phyloP scores from a whole-genome alignment of 2,888 invertebrate species.

The Campoplex capitator region DNA sequence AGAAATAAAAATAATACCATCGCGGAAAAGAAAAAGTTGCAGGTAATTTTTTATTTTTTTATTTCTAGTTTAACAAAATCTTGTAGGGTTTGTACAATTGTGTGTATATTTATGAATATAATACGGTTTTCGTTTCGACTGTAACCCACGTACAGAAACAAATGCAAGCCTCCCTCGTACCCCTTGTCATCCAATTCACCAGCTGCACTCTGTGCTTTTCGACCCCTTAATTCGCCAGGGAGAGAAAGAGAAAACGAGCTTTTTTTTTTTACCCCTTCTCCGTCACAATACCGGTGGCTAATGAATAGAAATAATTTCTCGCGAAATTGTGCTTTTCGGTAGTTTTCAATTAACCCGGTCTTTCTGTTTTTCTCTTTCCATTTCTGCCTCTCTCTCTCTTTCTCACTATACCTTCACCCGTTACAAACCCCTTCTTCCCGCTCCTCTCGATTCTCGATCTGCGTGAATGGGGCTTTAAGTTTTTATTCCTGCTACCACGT shows the following conservation, averaged over 20 bases:
- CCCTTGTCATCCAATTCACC: conserved; percentile 43
- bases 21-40: conserved; percentile 51
- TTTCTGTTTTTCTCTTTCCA: conserved; percentile 36
- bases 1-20: conserved; percentile 55
- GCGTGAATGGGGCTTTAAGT: conserved; percentile 73
- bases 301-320: conserved; percentile 84
- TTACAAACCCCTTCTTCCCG: conserved; percentile 40
- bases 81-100: conserved; percentile 20
- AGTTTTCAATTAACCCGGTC: conserved; percentile 73
- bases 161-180: conserved; percentile 35
- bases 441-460: conserved; percentile 53
- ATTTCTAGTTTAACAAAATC: conserved; percentile 40
- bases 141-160: conserved; percentile 57
- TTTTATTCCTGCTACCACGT: conserved; percentile 70
- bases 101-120: conserved; percentile 43
- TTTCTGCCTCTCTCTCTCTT: conserved; percentile 24
- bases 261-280: conserved; percentile 41
- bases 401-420: conserved; percentile 29
- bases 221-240: conserved; percentile 59
- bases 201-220: conserved; percentile 49
- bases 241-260: conserved; percentile 74
- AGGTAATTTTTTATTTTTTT: conserved; percentile 29
- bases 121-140: conserved; percentile 40
- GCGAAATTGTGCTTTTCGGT: conserved; percentile 75
- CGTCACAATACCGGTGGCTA: conserved; percentile 76